Base-by-base conservation (phyloP, 2,888 invertebrate genomes). In the Caenorhabditis afra region DNA sequence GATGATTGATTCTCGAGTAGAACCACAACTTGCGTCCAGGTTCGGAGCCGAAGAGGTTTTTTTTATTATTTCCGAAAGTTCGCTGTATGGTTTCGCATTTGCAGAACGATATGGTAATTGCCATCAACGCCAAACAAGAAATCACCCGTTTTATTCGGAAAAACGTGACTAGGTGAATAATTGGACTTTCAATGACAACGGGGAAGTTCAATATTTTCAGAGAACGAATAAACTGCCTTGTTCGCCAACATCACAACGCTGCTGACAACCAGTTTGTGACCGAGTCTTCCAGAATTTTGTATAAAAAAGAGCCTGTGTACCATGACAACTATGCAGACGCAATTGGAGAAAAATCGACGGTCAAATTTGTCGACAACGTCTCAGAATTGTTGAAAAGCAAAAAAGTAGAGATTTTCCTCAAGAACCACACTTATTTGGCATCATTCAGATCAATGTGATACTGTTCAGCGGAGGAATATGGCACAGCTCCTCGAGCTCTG, bases 181-280 rank as follows among this genome's bases (percentile, higher is more conserved):
- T n/a, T n/a, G n/a, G n/a, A n/a, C n/a, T n/a, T n/a, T n/a, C n/a
- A n/a, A n/a, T n/a, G n/a, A n/a, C n/a, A n/a, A n/a, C n/a, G n/a
- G n/a, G n/a, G n/a, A n/a, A n/a, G n/a, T 29, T 59, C 23, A 11
- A 20, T 12, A 16, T 29, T 67, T 75, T 47, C 52, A 73, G 66
- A 39, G 67, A 64, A 22, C 45, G 22, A n/a, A 73, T 79, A 11
- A 64, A 58, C 14, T 79, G 79, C 18, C 49, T 79, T 1, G 74
- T 79, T 16, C 67, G 52, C 4, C 79, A 79, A 53, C 79, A 79
- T n/a, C 79, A 79, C 52, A 66, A 79, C 18, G 22, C 68, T 5
- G 68, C 79, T 0, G 79, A 74, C 16, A 79, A 74, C 41, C 29
- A 58, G 55, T 74, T 79, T 70, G 59, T 74, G 0, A 39, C 41